phyloP scores from a whole-genome alignment of 2,797 vertebrate genomes.

The Rhynchotus rufescens region DNA sequence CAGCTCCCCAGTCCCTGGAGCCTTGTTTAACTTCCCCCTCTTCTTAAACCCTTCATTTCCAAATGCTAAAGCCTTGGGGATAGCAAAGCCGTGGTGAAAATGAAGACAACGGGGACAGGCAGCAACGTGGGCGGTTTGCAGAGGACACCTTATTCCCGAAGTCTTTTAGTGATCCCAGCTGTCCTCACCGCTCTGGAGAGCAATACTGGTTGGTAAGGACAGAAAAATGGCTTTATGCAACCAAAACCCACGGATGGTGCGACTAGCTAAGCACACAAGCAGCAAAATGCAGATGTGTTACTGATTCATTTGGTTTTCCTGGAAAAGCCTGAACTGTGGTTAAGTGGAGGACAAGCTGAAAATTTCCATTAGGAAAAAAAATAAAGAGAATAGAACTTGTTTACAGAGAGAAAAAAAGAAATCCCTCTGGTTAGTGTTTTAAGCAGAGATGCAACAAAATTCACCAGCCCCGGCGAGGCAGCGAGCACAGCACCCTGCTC shows the following conservation, averaged over 20 bases:
- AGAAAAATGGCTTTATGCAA: background rate
- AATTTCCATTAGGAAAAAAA: background rate
- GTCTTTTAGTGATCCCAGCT: background rate
- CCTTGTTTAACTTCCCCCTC: background rate
- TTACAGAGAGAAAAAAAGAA: constrained; percentile 11
- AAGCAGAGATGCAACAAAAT: background rate
- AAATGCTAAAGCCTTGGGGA: background rate
- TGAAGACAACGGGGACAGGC: background rate
- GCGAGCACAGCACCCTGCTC: background rate
- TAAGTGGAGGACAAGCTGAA: constrained; percentile 6
- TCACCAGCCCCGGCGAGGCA: constrained; percentile 1
- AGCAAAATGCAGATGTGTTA: background rate
- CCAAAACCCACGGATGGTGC: background rate
- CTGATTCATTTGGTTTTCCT: background rate
- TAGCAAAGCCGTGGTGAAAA: background rate
- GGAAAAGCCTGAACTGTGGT: constrained; percentile 17
- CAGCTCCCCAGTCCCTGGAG: background rate
- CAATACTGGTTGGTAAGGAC: background rate
- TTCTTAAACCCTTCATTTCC: background rate
- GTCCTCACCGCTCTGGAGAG: background rate
- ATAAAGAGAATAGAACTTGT: background rate
- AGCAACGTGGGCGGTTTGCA: background rate
- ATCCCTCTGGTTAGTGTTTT: background rate
- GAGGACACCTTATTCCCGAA: background rate
- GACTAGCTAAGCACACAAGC: background rate